Conservation (phyloP, 1,140 invertebrate species). For the Leptestheria dahalacensis region DNA sequence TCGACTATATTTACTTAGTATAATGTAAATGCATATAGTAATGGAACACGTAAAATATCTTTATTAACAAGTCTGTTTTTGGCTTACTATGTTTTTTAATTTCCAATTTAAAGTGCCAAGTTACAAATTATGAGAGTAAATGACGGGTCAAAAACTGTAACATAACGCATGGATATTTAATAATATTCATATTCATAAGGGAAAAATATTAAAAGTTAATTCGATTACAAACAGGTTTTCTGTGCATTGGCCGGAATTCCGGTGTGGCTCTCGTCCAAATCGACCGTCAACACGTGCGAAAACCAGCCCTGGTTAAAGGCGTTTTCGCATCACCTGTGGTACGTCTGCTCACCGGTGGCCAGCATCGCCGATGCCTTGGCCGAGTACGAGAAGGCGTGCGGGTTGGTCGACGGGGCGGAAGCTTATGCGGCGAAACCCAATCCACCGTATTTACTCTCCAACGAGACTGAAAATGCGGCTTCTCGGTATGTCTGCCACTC, state of each 20-base stretch:
- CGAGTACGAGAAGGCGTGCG: slow-evolving; percentile 48
- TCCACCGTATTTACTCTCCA: slow-evolving; percentile 35
- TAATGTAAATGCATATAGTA: too few species aligned
- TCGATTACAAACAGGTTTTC: not conserved
- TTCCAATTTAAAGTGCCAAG: too few species aligned
- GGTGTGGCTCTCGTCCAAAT: slow-evolving; percentile 30
- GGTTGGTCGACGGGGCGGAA: slow-evolving; percentile 26
- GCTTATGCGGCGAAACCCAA: slow-evolving; percentile 36
- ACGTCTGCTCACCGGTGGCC: slow-evolving; percentile 42
- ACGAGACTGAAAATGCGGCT: slow-evolving; percentile 21
- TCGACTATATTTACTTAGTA: too few species aligned
- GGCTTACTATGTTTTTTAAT: too few species aligned
- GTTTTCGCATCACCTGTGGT: slow-evolving; percentile 65
- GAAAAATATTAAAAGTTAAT: too few species aligned
- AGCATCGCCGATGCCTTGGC: slow-evolving; percentile 50
- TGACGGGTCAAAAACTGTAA: too few species aligned
- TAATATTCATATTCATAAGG: too few species aligned
- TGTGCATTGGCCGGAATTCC: slow-evolving; percentile 36
- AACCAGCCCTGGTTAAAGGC: slow-evolving; percentile 58
- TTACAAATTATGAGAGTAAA: too few species aligned
- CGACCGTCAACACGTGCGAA: slow-evolving; percentile 44
- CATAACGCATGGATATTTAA: too few species aligned
- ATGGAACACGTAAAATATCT: too few species aligned
- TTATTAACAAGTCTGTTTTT: too few species aligned
- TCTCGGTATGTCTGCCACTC: too few species aligned